Base-by-base conservation (phyloP, 2,888 invertebrate genomes). In the Oxyscelio sp. region DNA sequence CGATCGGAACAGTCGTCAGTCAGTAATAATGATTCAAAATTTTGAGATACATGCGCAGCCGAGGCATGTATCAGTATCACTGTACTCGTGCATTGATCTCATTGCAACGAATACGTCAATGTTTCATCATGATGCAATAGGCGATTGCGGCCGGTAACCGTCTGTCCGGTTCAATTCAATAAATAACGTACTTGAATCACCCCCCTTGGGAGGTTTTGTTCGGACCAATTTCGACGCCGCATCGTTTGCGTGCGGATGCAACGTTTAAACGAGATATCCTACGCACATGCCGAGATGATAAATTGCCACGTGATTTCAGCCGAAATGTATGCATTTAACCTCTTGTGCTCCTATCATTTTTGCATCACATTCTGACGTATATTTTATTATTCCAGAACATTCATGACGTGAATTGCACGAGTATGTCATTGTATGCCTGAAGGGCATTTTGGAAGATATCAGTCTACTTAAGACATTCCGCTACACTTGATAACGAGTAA, bases 121-220 rank as follows among this genome's bases (percentile, higher is more conserved):
- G 88, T 88, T 88, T 88, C 88, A 88, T 87, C 87, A 78, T 86
- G 89, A 88, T 86, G 87, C 86, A 86, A 86, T 81, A 86, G 68
- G 70, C 83, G 87, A 89, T 89, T 87, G 87, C 84, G 84, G 79
- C 61, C 61, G 27, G 83, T 66, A 86, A 86, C 86, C 85, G 82
- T 75, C 77, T 85, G 87, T 84, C 86, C 79, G 70, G 81, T 87
- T 81, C 86, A 85, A 87, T 88, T 88, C 88, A 87, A 88, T 89
- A 88, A 89, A 88, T 89, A 88, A 87, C 86, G 73, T 77, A 52
- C 77, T 34, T 52, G 86, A 85, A 82, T 85, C 81, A 59, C n/a
- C 68, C 84, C 86, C 81, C 74, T 52, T 24, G 85, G 70, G 74
- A 82, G 78, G 65, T 40, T 61, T 34, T 40, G 74, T 54, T 73